Evolutionary conservation across 2,113 vertebrate species (phyloP).

Genomic region (Passer montanus): DNA sequence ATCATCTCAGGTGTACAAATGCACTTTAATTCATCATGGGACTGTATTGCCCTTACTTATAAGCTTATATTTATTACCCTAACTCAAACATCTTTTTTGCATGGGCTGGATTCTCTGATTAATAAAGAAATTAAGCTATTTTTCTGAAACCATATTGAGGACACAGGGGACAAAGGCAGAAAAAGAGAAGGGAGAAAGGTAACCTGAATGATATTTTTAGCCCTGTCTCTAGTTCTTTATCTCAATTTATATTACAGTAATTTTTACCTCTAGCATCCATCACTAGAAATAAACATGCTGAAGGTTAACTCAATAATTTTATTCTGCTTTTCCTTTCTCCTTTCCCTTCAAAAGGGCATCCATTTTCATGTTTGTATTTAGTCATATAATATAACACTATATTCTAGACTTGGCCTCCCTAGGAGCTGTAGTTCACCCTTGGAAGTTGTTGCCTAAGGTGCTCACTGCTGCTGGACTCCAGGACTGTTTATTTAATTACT

Average conservation of each 20-base stretch:
- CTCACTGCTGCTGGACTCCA: background rate
- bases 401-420: background rate
- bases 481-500: constrained; percentile 26
- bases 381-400: background rate
- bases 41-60: background rate
- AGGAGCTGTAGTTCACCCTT: background rate
- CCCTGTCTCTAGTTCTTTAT: background rate
- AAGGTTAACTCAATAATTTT: background rate
- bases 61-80: background rate
- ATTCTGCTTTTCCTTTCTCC: background rate
- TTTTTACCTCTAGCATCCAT: background rate
- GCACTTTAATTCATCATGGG: background rate
- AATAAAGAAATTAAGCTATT: background rate
- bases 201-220: background rate
- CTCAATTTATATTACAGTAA: background rate
- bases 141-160: background rate
- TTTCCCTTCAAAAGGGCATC: background rate
- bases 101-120: background rate
- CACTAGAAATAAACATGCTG: background rate
- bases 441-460: background rate
- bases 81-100: background rate
- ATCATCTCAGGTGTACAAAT: background rate
- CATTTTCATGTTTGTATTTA: background rate
- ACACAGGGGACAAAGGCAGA: background rate
- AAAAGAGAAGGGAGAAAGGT: background rate